Conservation (phyloP, 2,113 vertebrate species). For the Tachysurus vachellii region DNA sequence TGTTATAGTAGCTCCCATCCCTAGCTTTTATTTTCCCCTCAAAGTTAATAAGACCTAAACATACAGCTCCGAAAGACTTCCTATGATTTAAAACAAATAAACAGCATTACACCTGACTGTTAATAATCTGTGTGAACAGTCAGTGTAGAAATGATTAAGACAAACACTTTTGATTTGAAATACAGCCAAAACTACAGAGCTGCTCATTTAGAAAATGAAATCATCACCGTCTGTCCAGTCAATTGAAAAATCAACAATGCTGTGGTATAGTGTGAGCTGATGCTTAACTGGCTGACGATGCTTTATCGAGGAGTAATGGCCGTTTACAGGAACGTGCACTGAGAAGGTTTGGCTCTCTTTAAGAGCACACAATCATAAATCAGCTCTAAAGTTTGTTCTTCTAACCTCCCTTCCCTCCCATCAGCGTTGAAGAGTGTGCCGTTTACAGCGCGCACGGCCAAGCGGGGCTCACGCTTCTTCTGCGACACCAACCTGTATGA, state of each 20-base stretch:
- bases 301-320: neutral
- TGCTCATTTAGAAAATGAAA: neutral
- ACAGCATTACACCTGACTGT: neutral
- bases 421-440: constrained; percentile 97
- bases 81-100: neutral
- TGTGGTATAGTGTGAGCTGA: neutral
- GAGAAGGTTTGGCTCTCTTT: constrained; percentile 36
- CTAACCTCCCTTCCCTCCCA: constrained; percentile 66
- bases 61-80: neutral
- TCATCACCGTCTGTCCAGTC: neutral
- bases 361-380: neutral
- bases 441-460: constrained; percentile 96
- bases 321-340: neutral
- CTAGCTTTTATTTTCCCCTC: too few relatives aligned
- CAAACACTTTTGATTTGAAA: neutral
- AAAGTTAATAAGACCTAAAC: neutral
- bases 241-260: neutral
- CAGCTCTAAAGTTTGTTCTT: constrained; percentile 74
- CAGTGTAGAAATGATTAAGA: neutral
- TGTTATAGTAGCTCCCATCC: neutral
- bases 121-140: neutral
- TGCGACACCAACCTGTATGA: constrained; percentile 93
- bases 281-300: neutral
- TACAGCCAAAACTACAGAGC: neutral
- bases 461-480: constrained; percentile 97